Evolutionary conservation across 2,113 vertebrate genomes (phyloP), one percentile per base, ranked within the genome.

Genomic region (Blennius ocellaris): DNA sequence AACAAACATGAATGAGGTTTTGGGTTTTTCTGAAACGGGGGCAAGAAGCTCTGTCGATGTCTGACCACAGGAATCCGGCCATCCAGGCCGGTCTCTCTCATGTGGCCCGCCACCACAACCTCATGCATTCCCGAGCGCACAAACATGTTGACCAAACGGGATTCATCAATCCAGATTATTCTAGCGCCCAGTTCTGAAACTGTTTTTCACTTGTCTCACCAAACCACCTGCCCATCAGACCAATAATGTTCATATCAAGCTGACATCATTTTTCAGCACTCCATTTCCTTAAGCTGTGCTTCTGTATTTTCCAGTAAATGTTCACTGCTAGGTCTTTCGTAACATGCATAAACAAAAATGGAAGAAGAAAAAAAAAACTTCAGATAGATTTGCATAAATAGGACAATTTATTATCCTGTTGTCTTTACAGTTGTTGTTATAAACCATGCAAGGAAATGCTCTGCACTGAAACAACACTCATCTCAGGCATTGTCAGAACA

Each of bases 61-160:
- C 88, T 89, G 76, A 80, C 94, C 92, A 89, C 93, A 94, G 89
- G 89, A 92, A 94, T 93, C 83, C 78, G 70, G 63, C 82, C 77
- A 76, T 92, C 73, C 76, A 89, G 60, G 83, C 81, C 82, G 54
- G 73, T 55, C 63, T 68, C 71, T 94, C 86, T 93, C 17, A 93
- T 94, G 93, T 94, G 93, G 93, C 74, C 73, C n/a, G 58, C 84
- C 67, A 78, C 89, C 89, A 84, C 92, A 93, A 91, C 85, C 92
- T 74, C 88, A 89, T 83, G 80, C 91, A 93, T 94, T 94, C 93
- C 92, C 82, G 57, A 87, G 86, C 83, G 76, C 91, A 92, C 91
- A 94, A 93, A 93, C 92, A 95, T 91, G 90, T 93, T 93, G 92
- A 93, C 90, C 92, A 88, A 91, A 91, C 76, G 80, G 76, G 87